Percentiles rank a stretch among this genome's conserved stretches.
Conservation (phyloP, 2,113 vertebrate genomes). For the Bos taurus region ARS-UCD2.0 NC_037347.1:63700001-63700500, state of each 20-base stretch:
- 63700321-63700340: not conserved
- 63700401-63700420: not conserved
- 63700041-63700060: not conserved
- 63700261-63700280: not conserved
- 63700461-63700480: slow-evolving; percentile 9
- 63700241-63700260: not conserved
- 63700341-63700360: not conserved
- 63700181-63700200: not conserved
- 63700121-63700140: not conserved
- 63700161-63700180: not conserved
- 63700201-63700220: not conserved
- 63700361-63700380: not conserved
- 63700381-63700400: not conserved
- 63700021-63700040: not conserved
- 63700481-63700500: slow-evolving; percentile 33
- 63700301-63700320: not conserved
- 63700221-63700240: not conserved
- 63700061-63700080: not conserved
- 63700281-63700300: not conserved
- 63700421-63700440: slow-evolving; percentile 42
- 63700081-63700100: not conserved
- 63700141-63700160: not conserved
- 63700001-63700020: not conserved
- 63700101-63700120: not conserved
- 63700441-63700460: slow-evolving; percentile 33